phyloP scores from a whole-genome alignment of 2,888 invertebrate species.

The Diogma glabrata region DNA sequence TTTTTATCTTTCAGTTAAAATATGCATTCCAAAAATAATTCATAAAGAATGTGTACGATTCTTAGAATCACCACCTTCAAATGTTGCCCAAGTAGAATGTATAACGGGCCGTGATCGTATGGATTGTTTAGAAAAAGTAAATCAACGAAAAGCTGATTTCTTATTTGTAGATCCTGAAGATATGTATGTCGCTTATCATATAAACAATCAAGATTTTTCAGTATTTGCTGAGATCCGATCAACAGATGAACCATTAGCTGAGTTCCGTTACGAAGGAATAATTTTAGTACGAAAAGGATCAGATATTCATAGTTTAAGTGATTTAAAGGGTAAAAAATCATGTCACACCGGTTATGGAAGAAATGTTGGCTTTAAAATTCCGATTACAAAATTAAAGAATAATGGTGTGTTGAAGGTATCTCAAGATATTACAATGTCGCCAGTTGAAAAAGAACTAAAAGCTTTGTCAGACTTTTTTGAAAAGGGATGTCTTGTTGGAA shows the following conservation, averaged over 20 bases:
- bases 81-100: slow-evolving; percentile 45
- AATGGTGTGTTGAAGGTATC: slow-evolving; percentile 39
- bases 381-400: slow-evolving; percentile 64
- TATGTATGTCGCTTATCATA: slow-evolving; percentile 69
- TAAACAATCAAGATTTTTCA: slow-evolving; percentile 60
- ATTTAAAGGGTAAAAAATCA: slow-evolving; percentile 63
- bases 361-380: slow-evolving; percentile 80
- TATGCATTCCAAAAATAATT: slow-evolving; percentile 59
- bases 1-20: slow-evolving; percentile 55
- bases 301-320: slow-evolving; percentile 52
- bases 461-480: slow-evolving; percentile 69
- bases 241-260: slow-evolving; percentile 62
- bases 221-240: slow-evolving; percentile 67
- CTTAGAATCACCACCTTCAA: slow-evolving; percentile 50
- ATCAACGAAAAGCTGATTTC: slow-evolving; percentile 67
- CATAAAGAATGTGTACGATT: slow-evolving; percentile 48
- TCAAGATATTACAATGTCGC: slow-evolving; percentile 30
- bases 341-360: slow-evolving; percentile 82
- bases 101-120: slow-evolving; percentile 61
- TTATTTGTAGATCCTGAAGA: slow-evolving; percentile 77
- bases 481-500: slow-evolving; percentile 76
- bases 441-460: slow-evolving; percentile 66
- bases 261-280: slow-evolving; percentile 70
- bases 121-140: slow-evolving; percentile 65
- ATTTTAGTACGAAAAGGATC: slow-evolving; percentile 67